Evolutionary conservation across 2,113 vertebrate species (phyloP).

Genomic region (Rhynchomys soricoides): DNA sequence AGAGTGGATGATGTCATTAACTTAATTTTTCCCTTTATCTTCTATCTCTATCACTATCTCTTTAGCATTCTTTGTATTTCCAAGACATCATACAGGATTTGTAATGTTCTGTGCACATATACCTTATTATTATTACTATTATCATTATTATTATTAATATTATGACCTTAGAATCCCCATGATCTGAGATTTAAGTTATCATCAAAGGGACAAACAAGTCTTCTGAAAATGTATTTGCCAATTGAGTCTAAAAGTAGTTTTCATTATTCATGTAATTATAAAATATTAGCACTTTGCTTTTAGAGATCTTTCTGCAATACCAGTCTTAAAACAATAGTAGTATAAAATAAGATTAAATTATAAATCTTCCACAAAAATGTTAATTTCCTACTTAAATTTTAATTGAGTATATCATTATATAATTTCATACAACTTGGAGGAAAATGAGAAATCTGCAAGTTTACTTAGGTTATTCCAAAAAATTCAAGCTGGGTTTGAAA

Average conservation of each 20-base stretch:
- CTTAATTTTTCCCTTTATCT: background rate
- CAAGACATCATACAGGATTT: background rate
- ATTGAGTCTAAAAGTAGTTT: constrained; percentile 47
- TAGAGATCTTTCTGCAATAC: background rate
- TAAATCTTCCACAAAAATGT: background rate
- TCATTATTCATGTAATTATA: constrained; percentile 47
- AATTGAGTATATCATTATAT: background rate
- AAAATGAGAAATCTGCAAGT: background rate
- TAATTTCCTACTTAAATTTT: background rate
- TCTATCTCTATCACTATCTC: background rate
- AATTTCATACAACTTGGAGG: background rate
- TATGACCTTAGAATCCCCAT: background rate
- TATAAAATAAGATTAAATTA: constrained; percentile 21
- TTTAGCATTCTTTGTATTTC: background rate
- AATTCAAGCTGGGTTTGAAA: background rate
- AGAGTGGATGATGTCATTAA: background rate
- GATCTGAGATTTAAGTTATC: constrained; percentile 50
- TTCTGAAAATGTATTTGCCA: constrained; percentile 41
- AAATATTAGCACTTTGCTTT: constrained; percentile 7
- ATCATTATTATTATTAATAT: too few species aligned
- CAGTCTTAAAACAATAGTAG: background rate
- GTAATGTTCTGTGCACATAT: background rate
- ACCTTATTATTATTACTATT: too few species aligned
- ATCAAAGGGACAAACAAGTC: constrained; percentile 47
- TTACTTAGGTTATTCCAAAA: background rate